Evolutionary conservation across 1,140 invertebrate species (phyloP), one percentile per base, ranked within the genome.

Genomic region (Philotrypesis tridentata): DNA sequence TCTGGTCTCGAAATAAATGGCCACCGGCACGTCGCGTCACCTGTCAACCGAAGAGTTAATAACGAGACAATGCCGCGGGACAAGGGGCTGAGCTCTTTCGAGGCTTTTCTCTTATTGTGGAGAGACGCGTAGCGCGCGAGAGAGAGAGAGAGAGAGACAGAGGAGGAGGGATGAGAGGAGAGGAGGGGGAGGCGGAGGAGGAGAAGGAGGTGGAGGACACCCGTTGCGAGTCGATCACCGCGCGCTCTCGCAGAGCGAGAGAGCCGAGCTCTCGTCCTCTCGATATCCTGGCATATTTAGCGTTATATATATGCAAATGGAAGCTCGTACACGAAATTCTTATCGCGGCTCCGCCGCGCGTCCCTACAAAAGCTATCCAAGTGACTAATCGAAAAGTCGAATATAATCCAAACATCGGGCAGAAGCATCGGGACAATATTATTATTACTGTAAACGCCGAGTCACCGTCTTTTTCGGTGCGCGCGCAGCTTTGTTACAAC

Each of bases 1-100:
- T 60, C 61, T 23, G 79, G 40, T 43, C 79, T 80, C 60, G 71
- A 80, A 80, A 80, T 80, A 80, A 74, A 80, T 80, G 78, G 55
- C 60, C 71, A 80, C 55, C 37, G 55, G 60, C 71, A 63, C 71
- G 79, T 67, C 70, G 60, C 79, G 29, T 80, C 70, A 67, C 60
- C 79, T 80, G 55, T 63, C 60, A 80, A 73, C 23, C 71, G 37
- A 74, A 74, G 71, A 80, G 37, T 80, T 80, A 80, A 80, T 80
- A 74, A 67, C 29, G 60, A 80, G 71, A 80, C 79, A 80, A 80
- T 67, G 71, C 48, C 48, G 6, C 2, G 37, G 37, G 31, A 21
- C 14, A 48, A 25, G 60, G 23, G 23, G 21, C 9, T n/a, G 33
- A 29, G 23, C 61, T 29, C 12, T 29, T 9, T 65, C 61, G 4